Conservation (phyloP, 2,797 vertebrate species). For the Gymnocypris eckloni region DNA sequence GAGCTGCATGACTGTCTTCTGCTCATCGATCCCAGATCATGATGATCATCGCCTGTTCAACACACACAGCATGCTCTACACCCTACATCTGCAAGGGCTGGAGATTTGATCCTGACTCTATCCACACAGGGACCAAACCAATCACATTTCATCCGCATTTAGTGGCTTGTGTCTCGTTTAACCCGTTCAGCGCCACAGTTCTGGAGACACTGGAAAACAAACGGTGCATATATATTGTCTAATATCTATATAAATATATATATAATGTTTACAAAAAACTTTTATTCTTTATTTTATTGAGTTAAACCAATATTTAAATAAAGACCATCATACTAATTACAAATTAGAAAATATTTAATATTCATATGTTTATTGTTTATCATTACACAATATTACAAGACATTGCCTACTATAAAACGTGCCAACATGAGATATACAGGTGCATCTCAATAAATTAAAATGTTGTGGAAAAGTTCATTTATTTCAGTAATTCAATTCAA, state of each 20-base stretch:
- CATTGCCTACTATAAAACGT: neutral
- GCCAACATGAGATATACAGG: neutral
- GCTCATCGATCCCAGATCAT: constrained; percentile 16
- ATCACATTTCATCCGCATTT: constrained; percentile 31
- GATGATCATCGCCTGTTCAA: constrained; percentile 11
- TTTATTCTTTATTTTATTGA: neutral
- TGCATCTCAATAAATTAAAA: no score
- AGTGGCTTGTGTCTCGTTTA: constrained; percentile 23
- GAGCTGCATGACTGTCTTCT: constrained; percentile 12
- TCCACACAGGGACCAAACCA: constrained; percentile 29
- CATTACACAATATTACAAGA: no score
- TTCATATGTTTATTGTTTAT: no score
- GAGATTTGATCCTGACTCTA: constrained; percentile 24
- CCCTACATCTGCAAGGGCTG: constrained; percentile 37
- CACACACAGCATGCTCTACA: constrained; percentile 15
- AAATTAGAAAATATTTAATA: no score
- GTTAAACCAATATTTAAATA: neutral
- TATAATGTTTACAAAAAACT: neutral
- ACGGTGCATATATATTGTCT: neutral
- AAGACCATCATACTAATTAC: neutral
- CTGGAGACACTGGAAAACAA: neutral
- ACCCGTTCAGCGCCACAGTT: constrained; percentile 12
- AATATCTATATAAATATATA: neutral
- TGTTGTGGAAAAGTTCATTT: no score
- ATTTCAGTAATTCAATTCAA: no score